Conservation (phyloP, 2,888 invertebrate species). For the Emesis furor region DNA sequence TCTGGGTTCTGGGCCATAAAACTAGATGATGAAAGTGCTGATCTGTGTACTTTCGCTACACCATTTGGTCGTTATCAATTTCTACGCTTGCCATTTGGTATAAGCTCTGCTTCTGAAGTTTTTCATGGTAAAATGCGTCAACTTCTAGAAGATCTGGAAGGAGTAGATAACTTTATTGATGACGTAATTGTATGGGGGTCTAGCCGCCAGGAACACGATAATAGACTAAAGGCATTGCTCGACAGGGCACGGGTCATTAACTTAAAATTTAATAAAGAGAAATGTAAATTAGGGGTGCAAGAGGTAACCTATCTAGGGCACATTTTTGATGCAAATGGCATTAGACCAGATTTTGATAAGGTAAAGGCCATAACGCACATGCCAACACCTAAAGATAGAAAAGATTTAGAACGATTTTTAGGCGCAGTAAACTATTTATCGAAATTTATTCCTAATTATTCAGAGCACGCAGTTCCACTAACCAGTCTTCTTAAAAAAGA, state of each 20-base stretch:
- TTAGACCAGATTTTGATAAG: slow-evolving; percentile 56
- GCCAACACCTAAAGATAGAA: slow-evolving; percentile 49
- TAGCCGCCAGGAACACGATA: slow-evolving; percentile 57
- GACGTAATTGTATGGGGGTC: slow-evolving; percentile 64
- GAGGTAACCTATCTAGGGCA: slow-evolving; percentile 68
- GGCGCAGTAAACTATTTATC: slow-evolving; percentile 14
- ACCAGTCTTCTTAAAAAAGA: no score
- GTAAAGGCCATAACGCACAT: slow-evolving; percentile 62
- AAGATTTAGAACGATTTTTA: slow-evolving; percentile 61
- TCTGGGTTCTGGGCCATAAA: slow-evolving; percentile 68
- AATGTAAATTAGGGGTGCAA: slow-evolving; percentile 31
- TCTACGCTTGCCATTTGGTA: slow-evolving; percentile 64
- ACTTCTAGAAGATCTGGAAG: slow-evolving; percentile 55
- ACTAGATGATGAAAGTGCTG: slow-evolving; percentile 66
- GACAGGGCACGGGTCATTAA: slow-evolving; percentile 23
- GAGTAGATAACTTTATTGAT: slow-evolving; percentile 61
- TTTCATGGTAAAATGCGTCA: slow-evolving; percentile 53
- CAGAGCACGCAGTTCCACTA: neutral
- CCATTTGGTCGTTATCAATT: slow-evolving; percentile 44
- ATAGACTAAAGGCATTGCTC: slow-evolving; percentile 44
- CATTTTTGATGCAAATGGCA: slow-evolving; percentile 58
- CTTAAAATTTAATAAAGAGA: slow-evolving; percentile 66
- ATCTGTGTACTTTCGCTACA: slow-evolving; percentile 68
- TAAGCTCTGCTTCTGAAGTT: slow-evolving; percentile 67
- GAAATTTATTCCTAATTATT: no score